phyloP scores from a whole-genome alignment of 2,113 vertebrate species.

The Mystacornis crossleyi region DNA sequence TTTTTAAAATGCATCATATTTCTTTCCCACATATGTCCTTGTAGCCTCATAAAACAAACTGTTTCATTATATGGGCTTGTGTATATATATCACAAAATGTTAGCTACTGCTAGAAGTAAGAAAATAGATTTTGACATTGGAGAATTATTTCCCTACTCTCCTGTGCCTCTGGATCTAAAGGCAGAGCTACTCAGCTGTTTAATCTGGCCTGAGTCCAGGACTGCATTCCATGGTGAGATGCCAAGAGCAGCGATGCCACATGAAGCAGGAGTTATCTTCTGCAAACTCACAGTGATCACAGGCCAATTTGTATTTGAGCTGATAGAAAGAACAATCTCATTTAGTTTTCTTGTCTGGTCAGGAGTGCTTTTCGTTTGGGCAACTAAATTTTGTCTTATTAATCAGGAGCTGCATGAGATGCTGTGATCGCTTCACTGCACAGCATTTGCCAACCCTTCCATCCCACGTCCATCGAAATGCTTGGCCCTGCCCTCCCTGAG shows the following conservation, averaged over 20 bases:
- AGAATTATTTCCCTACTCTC: constrained; percentile 73
- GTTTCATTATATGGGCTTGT: constrained; percentile 56
- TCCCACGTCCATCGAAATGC: fast-evolving
- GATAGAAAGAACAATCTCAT: not conserved
- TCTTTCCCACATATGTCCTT: constrained; percentile 55
- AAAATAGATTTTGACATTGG: constrained; percentile 68
- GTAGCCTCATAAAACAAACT: constrained; percentile 59
- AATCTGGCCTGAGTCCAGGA: constrained; percentile 69
- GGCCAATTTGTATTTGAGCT: constrained; percentile 27
- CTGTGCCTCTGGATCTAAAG: constrained; percentile 70
- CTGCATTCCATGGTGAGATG: constrained; percentile 18
- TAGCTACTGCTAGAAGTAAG: constrained; percentile 72
- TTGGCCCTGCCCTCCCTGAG: not conserved
- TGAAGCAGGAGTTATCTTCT: constrained; percentile 58
- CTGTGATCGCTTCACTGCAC: not conserved
- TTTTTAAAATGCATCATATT: constrained; percentile 36
- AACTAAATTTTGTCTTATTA: constrained; percentile 9
- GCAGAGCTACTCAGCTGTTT: constrained; percentile 70
- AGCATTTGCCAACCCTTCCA: not conserved
- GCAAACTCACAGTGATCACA: constrained; percentile 30
- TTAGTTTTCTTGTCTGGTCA: not conserved
- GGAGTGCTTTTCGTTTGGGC: not conserved
- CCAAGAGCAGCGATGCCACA: constrained; percentile 63
- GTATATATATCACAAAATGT: constrained; percentile 57
- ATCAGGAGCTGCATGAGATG: not conserved